These are phyloP conservation scores for Habroteleia sp. DNA, from an alignment of 2,888 invertebrate species.

Conservation along the genomic window DNA sequence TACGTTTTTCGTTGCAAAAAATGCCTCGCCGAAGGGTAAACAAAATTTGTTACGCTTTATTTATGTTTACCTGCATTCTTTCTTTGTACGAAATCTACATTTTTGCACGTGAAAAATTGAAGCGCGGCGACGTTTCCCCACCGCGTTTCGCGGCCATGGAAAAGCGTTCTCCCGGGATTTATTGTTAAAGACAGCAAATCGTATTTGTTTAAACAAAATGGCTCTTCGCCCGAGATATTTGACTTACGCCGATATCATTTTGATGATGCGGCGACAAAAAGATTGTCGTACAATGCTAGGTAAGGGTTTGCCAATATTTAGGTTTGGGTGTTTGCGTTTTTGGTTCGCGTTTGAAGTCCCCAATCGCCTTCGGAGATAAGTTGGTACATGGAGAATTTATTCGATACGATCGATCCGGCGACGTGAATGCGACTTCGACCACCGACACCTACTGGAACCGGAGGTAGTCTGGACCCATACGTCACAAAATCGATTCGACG, in stretches of 20 bases:
- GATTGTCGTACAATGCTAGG: slow-evolving; percentile 15
- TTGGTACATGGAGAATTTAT: slow-evolving; percentile 65
- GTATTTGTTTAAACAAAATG: slow-evolving; percentile 37
- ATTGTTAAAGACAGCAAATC: slow-evolving; percentile 31
- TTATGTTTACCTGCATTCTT: slow-evolving; percentile 29
- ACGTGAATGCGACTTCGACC: slow-evolving; percentile 65
- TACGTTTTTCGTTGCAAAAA: slow-evolving; percentile 20
- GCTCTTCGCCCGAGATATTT: slow-evolving; percentile 9
- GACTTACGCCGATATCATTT: slow-evolving; percentile 10
- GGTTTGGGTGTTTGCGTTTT: slow-evolving; percentile 34
- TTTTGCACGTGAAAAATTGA: slow-evolving; percentile 4
- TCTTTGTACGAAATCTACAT: slow-evolving; percentile 11
- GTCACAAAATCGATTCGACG: slow-evolving; percentile 71
- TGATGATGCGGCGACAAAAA: slow-evolving; percentile 13
- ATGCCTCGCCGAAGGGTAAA: slow-evolving; percentile 8
- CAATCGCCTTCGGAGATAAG: slow-evolving; percentile 61
- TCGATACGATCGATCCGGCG: slow-evolving; percentile 62
- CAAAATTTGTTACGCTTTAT: slow-evolving; percentile 35
- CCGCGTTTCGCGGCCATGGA: not conserved
- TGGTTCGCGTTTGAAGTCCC: slow-evolving; percentile 5
- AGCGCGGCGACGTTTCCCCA: slow-evolving; percentile 2
- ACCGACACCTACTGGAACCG: slow-evolving; percentile 52
- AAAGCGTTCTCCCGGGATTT: slow-evolving; percentile 13
- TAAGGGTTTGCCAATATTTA: slow-evolving; percentile 42
- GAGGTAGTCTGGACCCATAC: slow-evolving; percentile 59